Evolutionary conservation across 2,113 vertebrate species (phyloP), one percentile per base, ranked within the genome.

Genomic region (Phaethornis superciliosus): DNA sequence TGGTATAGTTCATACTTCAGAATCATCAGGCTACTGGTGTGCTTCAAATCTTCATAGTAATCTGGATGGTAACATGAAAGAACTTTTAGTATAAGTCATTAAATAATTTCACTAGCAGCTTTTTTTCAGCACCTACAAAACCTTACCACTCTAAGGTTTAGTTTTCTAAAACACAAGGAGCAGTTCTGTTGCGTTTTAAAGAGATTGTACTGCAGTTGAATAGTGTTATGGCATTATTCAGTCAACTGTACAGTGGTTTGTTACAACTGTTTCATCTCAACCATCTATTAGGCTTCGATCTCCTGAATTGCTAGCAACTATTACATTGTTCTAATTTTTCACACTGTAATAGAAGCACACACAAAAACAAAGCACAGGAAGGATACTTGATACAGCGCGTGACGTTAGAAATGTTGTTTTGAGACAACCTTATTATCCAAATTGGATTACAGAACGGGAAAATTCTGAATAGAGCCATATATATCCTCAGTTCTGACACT

Each of bases 401-500:
- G 80, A 70, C 4, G 1, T 46, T 55, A 75, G 72, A 64, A 47
- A 46, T 1, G 9, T 77, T 79, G 14, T 21, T 80, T 81, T 81
- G 63, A 21, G 55, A 62, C 56, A 81, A 47, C 55, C 7, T 62
- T 49, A 32, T 59, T 24, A 47, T 78, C 79, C 12, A 4, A 28
- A 12, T 9, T 54, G 72, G 64, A 52, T 40, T 68, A 33, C 35
- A 62, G 44, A 83, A 58, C 64, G 83, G 82, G 79, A 83, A 83
- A 76, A 93, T 76, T 81, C 54, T 91, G 83, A 89, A 35, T 76
- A 90, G 58, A 88, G 84, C 91, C 88, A 6, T 87, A 35, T 28
- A 15, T 86, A 75, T 91, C 37, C 58, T 93, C 37, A 30, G 76
- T 95, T 93, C 87, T 69, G 84, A 93, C 78, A 94, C 33, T 82